A percentile compares a stretch with the other conserved stretches of the same genome.
phyloP scores from a whole-genome alignment of 2,113 vertebrate genomes.

The Sebastes schlegelii region DNA sequence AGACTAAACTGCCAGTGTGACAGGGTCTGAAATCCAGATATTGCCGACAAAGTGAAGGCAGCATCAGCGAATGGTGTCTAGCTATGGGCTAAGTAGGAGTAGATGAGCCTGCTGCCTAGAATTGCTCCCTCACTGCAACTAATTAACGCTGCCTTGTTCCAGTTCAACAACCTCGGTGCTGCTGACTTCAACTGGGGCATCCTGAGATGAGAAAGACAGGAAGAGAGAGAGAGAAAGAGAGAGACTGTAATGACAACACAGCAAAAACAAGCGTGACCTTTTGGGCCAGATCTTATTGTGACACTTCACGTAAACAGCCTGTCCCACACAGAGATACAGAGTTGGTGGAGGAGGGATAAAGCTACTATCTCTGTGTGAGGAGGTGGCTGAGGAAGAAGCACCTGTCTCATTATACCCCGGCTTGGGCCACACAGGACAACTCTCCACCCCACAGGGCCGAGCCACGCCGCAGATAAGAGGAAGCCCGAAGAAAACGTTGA shows the following conservation, averaged over 20 bases:
- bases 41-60: neutral
- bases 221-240: slow-evolving; percentile 1
- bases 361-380: slow-evolving; percentile 29
- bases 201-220: slow-evolving; percentile 9
- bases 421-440: slow-evolving; percentile 50
- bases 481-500: slow-evolving; percentile 30
- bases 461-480: slow-evolving; percentile 52
- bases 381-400: slow-evolving; percentile 36
- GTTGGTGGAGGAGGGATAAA: slow-evolving; percentile 22
- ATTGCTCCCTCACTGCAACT: slow-evolving; percentile 36
- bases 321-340: slow-evolving; percentile 33
- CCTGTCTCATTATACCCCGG: slow-evolving; percentile 50
- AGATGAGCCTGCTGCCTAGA: slow-evolving; percentile 29
- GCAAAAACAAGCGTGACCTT: slow-evolving; percentile 57
- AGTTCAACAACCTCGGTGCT: slow-evolving; percentile 39
- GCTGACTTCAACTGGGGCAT: slow-evolving; percentile 27
- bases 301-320: slow-evolving; percentile 31
- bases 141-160: slow-evolving; percentile 58
- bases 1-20: neutral
- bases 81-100: slow-evolving; percentile 15
- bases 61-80: slow-evolving; percentile 10
- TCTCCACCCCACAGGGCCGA: slow-evolving; percentile 17
- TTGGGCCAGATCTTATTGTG: slow-evolving; percentile 46
- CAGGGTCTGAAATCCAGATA: slow-evolving; percentile 3
- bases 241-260: slow-evolving; percentile 29